These are phyloP conservation scores for Microcebus jonahi DNA, from an alignment of 2,113 vertebrate species.

Conservation along the genomic window DNA sequence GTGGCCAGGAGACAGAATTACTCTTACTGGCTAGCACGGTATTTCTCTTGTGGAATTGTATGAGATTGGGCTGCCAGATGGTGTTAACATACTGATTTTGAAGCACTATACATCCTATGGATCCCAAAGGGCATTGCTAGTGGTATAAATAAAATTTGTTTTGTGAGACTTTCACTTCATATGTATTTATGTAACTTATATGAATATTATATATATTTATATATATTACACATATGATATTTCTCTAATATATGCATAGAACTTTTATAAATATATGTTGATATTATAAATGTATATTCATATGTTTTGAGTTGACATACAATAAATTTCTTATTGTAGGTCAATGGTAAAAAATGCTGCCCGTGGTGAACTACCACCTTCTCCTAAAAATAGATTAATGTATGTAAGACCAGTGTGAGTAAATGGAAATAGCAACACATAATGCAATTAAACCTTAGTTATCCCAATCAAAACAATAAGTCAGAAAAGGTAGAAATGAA, in stretches of 20 bases:
- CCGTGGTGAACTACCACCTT: neutral
- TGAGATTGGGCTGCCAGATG: neutral
- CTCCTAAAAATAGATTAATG: constrained; percentile 5
- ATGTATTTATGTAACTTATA: neutral
- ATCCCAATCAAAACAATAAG: neutral
- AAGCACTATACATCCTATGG: rapidly evolving
- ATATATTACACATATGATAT: neutral
- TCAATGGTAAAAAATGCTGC: neutral
- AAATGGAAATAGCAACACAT: neutral
- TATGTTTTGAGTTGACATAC: neutral
- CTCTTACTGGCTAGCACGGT: neutral
- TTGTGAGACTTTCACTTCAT: neutral
- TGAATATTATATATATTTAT: neutral
- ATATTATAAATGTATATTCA: neutral
- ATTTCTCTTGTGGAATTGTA: neutral
- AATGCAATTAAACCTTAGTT: neutral
- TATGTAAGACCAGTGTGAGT: neutral
- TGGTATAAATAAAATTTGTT: neutral
- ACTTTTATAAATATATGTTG: neutral
- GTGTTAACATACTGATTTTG: neutral
- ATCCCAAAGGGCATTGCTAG: neutral
- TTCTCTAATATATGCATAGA: neutral
- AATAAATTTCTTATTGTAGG: neutral
- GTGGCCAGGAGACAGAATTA: neutral
- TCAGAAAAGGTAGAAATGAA: neutral